Conservation (phyloP, 2,113 vertebrate genomes). For the Vidua chalybeata region DNA sequence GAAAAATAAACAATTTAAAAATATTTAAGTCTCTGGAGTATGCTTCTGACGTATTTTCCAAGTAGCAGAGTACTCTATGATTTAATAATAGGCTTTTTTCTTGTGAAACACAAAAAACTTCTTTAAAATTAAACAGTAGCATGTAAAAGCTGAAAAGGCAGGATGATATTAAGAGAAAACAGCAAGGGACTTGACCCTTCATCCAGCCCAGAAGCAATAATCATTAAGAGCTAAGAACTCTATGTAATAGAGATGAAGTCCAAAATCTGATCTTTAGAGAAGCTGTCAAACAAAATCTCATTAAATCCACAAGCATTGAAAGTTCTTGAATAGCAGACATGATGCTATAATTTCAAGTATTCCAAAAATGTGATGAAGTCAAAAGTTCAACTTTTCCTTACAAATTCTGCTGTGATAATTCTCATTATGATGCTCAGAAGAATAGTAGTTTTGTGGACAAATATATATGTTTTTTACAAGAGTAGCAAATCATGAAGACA, state of each 20-base stretch:
- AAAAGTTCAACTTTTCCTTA: not conserved
- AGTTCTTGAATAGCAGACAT: not conserved
- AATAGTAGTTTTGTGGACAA: not conserved
- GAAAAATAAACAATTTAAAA: constrained; percentile 14
- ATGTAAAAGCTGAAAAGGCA: not conserved
- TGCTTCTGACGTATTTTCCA: not conserved
- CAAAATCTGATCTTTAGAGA: not conserved
- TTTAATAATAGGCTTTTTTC: not conserved
- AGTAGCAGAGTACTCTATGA: not conserved
- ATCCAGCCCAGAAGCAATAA: not conserved
- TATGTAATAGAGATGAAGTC: not conserved
- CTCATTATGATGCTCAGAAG: not conserved
- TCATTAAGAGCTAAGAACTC: not conserved
- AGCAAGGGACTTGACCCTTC: not conserved
- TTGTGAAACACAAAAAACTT: not conserved
- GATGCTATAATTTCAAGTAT: not conserved
- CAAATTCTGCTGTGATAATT: not conserved
- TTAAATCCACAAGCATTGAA: not conserved
- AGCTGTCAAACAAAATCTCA: not conserved
- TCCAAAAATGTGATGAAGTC: not conserved
- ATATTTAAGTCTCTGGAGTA: not conserved
- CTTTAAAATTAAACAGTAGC: not conserved
- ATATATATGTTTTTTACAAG: not conserved
- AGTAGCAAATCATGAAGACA: not conserved
- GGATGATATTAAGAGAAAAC: not conserved